Evolutionary conservation across 2,797 vertebrate species (phyloP).

Genomic region (Staurois parvus): DNA sequence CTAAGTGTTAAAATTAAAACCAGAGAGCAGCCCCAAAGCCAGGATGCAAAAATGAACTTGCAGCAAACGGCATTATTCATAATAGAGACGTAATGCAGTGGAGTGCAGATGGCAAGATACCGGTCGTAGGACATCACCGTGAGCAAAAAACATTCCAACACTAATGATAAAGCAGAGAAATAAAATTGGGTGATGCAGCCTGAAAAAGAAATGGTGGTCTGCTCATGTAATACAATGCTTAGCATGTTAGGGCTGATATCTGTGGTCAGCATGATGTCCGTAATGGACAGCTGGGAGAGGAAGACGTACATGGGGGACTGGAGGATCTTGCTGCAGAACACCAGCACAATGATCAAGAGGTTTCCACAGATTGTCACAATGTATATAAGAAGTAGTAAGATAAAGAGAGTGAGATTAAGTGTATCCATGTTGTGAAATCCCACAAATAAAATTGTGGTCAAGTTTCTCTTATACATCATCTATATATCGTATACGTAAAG

Average conservation of each 20-base stretch:
- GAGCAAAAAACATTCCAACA: not conserved
- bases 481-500: too few species aligned
- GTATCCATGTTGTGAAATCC: not conserved
- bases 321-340: not conserved
- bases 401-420: not conserved
- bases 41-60: not conserved
- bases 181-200: not conserved
- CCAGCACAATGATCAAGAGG: not conserved
- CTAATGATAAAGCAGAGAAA: not conserved
- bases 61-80: not conserved
- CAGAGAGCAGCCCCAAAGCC: not conserved
- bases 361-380: not conserved
- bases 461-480: not conserved
- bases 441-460: not conserved
- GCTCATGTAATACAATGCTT: not conserved
- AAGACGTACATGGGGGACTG: not conserved
- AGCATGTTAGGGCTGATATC: not conserved
- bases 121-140: not conserved
- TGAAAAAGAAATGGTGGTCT: not conserved
- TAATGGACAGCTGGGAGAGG: not conserved
- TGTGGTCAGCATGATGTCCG: not conserved
- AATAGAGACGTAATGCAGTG: not conserved
- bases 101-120: not conserved
- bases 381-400: not conserved
- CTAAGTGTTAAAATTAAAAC: not conserved